Base-by-base conservation (phyloP, 2,888 invertebrate species). In the Oligia fasciuncula region DNA sequence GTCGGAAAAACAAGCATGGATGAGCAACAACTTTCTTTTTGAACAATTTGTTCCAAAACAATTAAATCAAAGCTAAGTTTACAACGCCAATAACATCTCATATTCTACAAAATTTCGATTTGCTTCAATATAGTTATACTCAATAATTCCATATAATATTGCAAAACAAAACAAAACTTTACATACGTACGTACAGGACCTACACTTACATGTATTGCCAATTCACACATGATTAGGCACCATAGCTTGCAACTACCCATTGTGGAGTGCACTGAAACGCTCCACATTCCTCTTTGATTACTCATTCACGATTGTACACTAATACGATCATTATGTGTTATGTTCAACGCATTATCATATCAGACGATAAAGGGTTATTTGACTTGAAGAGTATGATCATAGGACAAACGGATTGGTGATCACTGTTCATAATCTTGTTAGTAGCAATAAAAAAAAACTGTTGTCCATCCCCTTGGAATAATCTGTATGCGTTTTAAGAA, bases 261-360 rank as follows among this genome's bases (percentile, higher is more conserved):
- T 85, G 82, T 82, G 73, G 71, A 79, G 74, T 85, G 81, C 85
- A 83, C 65, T 86, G 84, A 81, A 84, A 82, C 80, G 87, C 63
- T 80, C 40, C 51, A 79, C 84, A 85, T 86, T 84, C 79, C 89
- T 79, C 92, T 91, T 91, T 91, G 91, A 93, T 90, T 90, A 88
- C 73, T 91, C 91, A 90, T 88, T 91, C 91, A 90, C 90, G 84
- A 90, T 89, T 83, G 76, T 69, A 75, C 73, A 51, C 73, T 81
- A 76, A 76, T 76, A 68, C 54, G 77, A 79, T 77, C 67, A 80
- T 86, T 79, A 80, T 63, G 69, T 79, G 75, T 76, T 63, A 73
- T 70, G 67, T 75, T 76, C 77, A 82, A 79, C 70, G 43, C 75
- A 74, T 83, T 78, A 82, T 51, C 57, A 65, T 77, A 77, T 62